Percentiles rank a stretch among this genome's conserved stretches.
phyloP scores from a whole-genome alignment of 92 coral and sea anemone species.

The Zoanthus sociatus region DNA sequence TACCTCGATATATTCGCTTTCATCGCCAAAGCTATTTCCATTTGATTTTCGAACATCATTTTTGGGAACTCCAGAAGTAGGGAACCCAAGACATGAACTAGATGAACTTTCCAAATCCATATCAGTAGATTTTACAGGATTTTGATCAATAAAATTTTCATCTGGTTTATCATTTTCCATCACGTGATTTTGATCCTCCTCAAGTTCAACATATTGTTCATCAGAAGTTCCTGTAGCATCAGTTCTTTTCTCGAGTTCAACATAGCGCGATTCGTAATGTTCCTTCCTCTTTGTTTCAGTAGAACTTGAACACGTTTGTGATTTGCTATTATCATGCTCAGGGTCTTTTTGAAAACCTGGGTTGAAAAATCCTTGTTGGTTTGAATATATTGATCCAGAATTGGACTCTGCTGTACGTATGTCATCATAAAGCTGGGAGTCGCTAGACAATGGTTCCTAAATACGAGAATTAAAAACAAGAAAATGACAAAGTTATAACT shows the following conservation, averaged over 20 bases:
- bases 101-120: background rate
- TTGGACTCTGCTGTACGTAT: background rate
- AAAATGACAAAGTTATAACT: too few species aligned
- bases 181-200: background rate
- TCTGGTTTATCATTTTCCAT: background rate
- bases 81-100: background rate
- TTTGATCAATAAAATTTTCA: background rate
- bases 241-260: background rate
- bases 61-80: background rate
- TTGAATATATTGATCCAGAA: background rate
- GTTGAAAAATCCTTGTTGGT: background rate
- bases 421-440: background rate
- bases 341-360: background rate
- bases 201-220: background rate
- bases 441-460: background rate
- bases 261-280: background rate
- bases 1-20: background rate
- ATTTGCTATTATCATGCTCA: background rate
- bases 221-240: background rate
- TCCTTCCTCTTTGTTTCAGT: background rate
- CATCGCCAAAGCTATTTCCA: background rate
- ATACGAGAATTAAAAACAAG: background rate
- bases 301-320: background rate
- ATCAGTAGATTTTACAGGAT: background rate
- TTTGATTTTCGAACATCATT: background rate